Conservation (phyloP, 2,113 vertebrate genomes). For the Carassius auratus region DNA sequence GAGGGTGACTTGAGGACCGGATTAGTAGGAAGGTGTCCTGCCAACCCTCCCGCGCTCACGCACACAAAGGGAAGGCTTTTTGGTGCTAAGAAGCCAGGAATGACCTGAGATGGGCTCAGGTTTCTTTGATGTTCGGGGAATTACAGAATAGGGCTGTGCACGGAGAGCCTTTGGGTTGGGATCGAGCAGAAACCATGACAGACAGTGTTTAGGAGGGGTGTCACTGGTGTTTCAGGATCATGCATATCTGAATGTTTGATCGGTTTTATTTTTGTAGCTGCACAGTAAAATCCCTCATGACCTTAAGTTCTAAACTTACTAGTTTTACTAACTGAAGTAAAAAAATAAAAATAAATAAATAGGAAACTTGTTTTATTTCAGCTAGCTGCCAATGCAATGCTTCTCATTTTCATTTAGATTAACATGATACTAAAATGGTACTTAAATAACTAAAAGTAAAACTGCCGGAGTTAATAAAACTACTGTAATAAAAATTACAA, state of each 20-base stretch:
- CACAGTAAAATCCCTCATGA: background rate
- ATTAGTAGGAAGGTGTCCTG: conserved; percentile 52
- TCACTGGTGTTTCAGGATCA: background rate
- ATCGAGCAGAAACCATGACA: background rate
- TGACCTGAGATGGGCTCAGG: conserved; percentile 16
- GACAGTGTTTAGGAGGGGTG: background rate
- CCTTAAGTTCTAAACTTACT: too few species aligned
- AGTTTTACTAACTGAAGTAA: too few species aligned
- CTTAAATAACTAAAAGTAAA: too few species aligned
- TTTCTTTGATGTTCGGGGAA: conserved; percentile 11
- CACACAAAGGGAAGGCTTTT: conserved; percentile 7
- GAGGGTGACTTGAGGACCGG: conserved; percentile 47
- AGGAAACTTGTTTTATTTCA: too few species aligned
- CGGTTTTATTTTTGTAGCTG: background rate
- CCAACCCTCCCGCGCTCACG: conserved; percentile 18
- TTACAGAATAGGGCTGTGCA: background rate
- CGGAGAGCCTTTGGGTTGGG: background rate
- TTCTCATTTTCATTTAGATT: too few species aligned
- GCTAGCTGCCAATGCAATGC: too few species aligned
- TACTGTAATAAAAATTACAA: too few species aligned
- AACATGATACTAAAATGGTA: too few species aligned
- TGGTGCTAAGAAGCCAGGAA: background rate
- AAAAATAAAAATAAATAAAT: too few species aligned
- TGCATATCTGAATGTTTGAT: background rate
- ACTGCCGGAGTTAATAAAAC: too few species aligned